Evolutionary conservation across 2,888 invertebrate species (phyloP), one percentile per base, ranked within the genome.

Genomic region (Drosophila mimetica): DNA sequence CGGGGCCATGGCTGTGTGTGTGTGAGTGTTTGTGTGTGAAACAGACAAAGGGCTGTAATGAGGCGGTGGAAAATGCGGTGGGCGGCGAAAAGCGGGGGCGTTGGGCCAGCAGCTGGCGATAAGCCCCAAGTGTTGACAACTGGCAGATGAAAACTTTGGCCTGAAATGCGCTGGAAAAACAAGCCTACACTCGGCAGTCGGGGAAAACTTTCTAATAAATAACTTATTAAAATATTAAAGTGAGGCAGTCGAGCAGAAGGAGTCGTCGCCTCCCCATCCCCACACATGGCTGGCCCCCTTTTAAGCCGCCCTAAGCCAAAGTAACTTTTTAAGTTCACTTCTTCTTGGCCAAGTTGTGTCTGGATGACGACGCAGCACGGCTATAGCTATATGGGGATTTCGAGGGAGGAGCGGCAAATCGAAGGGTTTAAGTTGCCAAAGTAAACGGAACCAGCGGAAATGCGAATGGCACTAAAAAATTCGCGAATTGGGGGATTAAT

Each of bases 171-270:
- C 63, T 61, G 53, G 48, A 53, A 71, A 72, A 70, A 71, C 70
- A 70, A 70, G 58, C 70, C 70, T 61, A 71, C 66, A 70, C 44
- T 52, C 16, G 30, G 41, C 18, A 18, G 42, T 28, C 44, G 41
- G 52, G 28, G 16, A 72, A 72, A 70, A 74, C 74, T 74, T 74
- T 71, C 71, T 74, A 74, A 74, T 74, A 74, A 74, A 74, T 74
- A 74, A 71, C 74, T 74, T 74, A 74, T 74, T 74, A 74, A 74
- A 74, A 74, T 74, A 74, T 74, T 74, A 74, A 72, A 71, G 71
- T 53, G 59, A 64, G 53, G 57, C 51, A 41, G 46, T 51, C 54
- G 32, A 30, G 66, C 42, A 37, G 54, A 20, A 32, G 50, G 54
- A 55, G 44, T 25, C 2, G 14, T 20, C 11, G 8, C 28, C 39